Percentiles rank a stretch among this genome's conserved stretches.
These are phyloP conservation scores for Leptopilina myrica DNA, from an alignment of 2,888 invertebrate genomes.

Conservation along the genomic window DNA sequence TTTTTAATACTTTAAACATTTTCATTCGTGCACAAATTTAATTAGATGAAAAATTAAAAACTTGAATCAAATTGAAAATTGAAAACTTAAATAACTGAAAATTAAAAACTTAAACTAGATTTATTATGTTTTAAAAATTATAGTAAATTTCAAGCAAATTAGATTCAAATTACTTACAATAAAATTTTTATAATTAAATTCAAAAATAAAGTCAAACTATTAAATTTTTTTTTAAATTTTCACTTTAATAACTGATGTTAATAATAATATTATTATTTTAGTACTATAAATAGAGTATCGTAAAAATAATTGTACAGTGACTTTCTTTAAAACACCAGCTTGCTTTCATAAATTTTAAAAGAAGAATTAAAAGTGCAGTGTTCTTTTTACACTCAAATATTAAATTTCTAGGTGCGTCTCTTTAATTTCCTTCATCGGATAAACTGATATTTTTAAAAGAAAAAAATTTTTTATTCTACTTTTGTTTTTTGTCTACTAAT, in stretches of 20 bases:
- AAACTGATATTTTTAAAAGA: conserved; percentile 2
- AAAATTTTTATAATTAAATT: too few species aligned
- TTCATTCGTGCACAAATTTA: not conserved
- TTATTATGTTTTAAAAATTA: too few species aligned
- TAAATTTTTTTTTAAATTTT: too few species aligned
- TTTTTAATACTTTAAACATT: not conserved
- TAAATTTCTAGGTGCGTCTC: not conserved
- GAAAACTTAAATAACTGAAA: not conserved
- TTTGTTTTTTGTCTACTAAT: too few species aligned
- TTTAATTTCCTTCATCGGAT: not conserved
- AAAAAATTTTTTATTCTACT: too few species aligned
- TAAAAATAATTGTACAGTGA: too few species aligned
- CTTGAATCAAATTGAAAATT: not conserved
- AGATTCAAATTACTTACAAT: too few species aligned
- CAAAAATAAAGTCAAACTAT: too few species aligned
- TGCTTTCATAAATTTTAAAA: not conserved
- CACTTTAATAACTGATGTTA: too few species aligned
- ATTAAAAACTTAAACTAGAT: not conserved
- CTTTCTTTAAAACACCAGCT: not conserved
- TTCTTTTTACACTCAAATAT: not conserved
- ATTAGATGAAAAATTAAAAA: conserved; percentile 11
- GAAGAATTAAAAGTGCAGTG: conserved; percentile 23
- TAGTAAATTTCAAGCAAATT: too few species aligned
- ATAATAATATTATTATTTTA: too few species aligned
- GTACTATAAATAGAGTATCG: too few species aligned